Conservation (phyloP, 2,113 vertebrate species). For the Engystomops pustulosus region DNA sequence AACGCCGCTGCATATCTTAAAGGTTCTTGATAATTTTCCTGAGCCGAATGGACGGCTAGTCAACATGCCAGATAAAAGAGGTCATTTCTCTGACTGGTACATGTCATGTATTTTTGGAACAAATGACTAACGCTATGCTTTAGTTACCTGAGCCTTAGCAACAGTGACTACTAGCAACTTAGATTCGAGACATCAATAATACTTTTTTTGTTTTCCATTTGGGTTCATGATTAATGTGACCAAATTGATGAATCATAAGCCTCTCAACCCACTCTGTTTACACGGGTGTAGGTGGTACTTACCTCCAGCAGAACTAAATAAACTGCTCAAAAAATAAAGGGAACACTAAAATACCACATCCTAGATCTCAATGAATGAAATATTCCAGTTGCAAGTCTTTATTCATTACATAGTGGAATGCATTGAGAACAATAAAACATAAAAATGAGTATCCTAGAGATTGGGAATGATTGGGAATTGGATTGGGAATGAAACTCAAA, state of each 20-base stretch:
- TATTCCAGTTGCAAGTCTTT: too few relatives aligned
- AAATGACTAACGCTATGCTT: conserved; percentile 32
- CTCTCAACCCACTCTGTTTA: not conserved
- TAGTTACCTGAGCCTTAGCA: not conserved
- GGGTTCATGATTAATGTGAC: not conserved
- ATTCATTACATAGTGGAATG: too few relatives aligned
- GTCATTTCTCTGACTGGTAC: not conserved
- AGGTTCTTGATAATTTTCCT: not conserved
- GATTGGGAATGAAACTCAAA: too few relatives aligned
- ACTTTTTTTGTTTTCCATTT: not conserved
- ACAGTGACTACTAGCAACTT: not conserved
- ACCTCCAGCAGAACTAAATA: not conserved
- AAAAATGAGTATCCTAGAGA: too few relatives aligned
- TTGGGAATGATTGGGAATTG: too few relatives aligned
- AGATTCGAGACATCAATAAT: not conserved
- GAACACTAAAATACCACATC: too few relatives aligned
- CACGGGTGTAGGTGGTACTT: not conserved
- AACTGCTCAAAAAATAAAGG: too few relatives aligned
- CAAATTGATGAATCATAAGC: not conserved
- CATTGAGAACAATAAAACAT: too few relatives aligned
- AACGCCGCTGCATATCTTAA: not conserved
- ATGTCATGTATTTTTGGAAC: conserved; percentile 13
- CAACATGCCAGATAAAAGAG: not conserved
- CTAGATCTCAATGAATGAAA: too few relatives aligned
- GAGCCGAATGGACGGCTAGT: not conserved